These are phyloP conservation scores for Electrona antarctica DNA, from an alignment of 2,113 vertebrate genomes.

Conservation along the genomic window DNA sequence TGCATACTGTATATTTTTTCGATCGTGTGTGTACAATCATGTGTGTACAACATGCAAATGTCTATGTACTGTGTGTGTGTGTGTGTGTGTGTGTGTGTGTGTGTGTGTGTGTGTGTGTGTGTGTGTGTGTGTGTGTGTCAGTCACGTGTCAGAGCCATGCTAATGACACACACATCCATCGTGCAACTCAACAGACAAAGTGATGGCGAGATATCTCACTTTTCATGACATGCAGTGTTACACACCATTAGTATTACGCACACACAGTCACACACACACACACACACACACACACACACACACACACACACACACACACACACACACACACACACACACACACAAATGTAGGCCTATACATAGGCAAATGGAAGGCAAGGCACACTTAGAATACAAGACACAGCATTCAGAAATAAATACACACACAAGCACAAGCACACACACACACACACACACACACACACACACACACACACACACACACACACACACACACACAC, in stretches of 20 bases:
- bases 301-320: constrained; percentile 13
- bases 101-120: constrained; percentile 37
- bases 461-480: constrained; percentile 24
- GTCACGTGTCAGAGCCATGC: constrained; percentile 56
- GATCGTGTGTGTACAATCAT: constrained; percentile 44
- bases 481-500: constrained; percentile 18
- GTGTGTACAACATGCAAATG: neutral
- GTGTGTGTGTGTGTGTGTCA: constrained; percentile 49
- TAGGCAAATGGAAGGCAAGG: neutral
- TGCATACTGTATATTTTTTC: no score
- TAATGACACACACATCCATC: constrained; percentile 49
- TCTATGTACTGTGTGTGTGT: no score
- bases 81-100: no score
- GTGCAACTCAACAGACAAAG: constrained; percentile 41
- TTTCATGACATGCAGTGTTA: constrained; percentile 51
- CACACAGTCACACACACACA: constrained; percentile 3
- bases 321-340: constrained; percentile 6
- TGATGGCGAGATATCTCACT: constrained; percentile 5
- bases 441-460: constrained; percentile 25
- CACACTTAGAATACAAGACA: neutral
- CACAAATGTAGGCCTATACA: neutral
- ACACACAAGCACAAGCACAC: constrained; percentile 33
- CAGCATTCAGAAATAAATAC: neutral
- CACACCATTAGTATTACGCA: constrained; percentile 48
- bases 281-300: constrained; percentile 11